Evolutionary conservation across 2,797 vertebrate genomes (phyloP).

Genomic region (Sitta carolinensis): DNA sequence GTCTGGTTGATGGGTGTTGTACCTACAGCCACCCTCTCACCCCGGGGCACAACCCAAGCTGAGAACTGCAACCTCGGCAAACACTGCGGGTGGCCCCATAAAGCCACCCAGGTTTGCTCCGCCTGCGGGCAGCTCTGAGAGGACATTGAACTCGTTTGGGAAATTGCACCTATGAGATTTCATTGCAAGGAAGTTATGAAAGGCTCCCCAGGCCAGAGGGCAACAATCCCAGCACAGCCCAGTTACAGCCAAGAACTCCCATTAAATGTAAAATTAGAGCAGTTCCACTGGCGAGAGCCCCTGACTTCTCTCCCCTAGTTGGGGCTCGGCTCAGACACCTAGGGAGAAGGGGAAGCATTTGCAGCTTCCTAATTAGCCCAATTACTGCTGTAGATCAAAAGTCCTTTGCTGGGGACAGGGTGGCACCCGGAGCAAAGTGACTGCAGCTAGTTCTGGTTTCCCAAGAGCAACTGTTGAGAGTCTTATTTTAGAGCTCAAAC

Average conservation of each 20-base stretch:
- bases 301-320: not conserved
- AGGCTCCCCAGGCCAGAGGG: not conserved
- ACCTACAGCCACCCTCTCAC: not conserved
- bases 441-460: not conserved
- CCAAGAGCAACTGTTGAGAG: not conserved
- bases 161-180: not conserved
- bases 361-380: not conserved
- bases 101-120: not conserved
- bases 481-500: not conserved
- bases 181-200: not conserved
- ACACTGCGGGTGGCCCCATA: fast-evolving
- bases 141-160: not conserved
- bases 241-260: not conserved
- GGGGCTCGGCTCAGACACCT: not conserved
- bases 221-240: not conserved
- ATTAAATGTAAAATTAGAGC: not conserved
- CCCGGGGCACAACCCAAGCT: not conserved
- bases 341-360: not conserved
- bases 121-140: not conserved
- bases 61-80: not conserved
- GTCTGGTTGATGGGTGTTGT: not conserved
- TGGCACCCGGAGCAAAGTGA: not conserved
- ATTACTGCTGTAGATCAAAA: not conserved
- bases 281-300: not conserved
- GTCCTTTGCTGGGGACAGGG: not conserved